phyloP scores from a whole-genome alignment of 2,797 vertebrate genomes.

The Typhlichthys eigenmanni region DNA sequence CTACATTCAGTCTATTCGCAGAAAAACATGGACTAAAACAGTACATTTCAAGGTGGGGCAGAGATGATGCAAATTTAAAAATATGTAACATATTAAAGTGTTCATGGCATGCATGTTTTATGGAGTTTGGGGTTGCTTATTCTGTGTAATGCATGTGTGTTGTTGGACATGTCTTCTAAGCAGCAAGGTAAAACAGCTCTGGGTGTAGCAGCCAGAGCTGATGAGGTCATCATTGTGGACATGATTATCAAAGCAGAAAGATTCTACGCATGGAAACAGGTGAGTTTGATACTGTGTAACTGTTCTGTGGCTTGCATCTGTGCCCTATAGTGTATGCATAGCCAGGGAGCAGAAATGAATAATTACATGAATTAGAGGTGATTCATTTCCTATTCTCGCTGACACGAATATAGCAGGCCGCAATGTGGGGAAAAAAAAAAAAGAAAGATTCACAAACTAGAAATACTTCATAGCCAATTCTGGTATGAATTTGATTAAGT shows the following conservation, averaged over 20 bases:
- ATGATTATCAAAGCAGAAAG: conserved; percentile 96
- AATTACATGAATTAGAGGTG: conserved; percentile 41
- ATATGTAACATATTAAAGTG: too few relatives aligned
- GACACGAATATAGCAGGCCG: conserved; percentile 39
- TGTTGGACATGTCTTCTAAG: conserved; percentile 48
- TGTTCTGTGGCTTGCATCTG: neutral
- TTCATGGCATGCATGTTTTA: too few relatives aligned
- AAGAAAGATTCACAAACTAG: conserved; percentile 21
- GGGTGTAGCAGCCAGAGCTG: conserved; percentile 84
- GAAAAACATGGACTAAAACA: too few relatives aligned
- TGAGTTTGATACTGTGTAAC: conserved; percentile 60
- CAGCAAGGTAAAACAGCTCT: conserved; percentile 88
- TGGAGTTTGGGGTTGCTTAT: too few relatives aligned
- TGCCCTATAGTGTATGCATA: conserved; percentile 13
- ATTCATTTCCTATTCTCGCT: conserved; percentile 35
- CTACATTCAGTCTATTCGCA: too few relatives aligned
- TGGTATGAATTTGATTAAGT: conserved; percentile 46
- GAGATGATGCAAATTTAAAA: too few relatives aligned
- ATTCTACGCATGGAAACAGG: conserved; percentile 80
- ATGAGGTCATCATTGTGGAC: conserved; percentile 83
- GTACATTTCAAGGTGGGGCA: too few relatives aligned
- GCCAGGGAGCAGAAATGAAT: conserved; percentile 30
- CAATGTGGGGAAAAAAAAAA: neutral
- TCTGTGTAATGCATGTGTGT: conserved; percentile 16
- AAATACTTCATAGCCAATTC: conserved; percentile 45